These are phyloP conservation scores for Periophthalmus magnuspinnatus DNA, from an alignment of 2,797 vertebrate species.

Conservation along the genomic window DNA sequence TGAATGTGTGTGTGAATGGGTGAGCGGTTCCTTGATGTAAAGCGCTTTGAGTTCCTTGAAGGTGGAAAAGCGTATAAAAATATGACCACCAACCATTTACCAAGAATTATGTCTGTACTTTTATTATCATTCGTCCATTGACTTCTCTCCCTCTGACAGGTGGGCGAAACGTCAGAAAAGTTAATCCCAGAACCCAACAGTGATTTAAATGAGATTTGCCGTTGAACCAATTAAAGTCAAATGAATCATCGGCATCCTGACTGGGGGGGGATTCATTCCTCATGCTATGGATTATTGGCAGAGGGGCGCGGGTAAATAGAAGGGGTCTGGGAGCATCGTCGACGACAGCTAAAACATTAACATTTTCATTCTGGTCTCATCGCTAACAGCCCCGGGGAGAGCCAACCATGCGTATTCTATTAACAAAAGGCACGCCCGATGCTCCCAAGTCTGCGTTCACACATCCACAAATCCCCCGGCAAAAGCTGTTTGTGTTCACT, in stretches of 20 bases:
- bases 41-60: no score
- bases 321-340: slow-evolving; percentile 55
- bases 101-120: no score
- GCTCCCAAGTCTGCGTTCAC: slow-evolving; percentile 71
- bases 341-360: slow-evolving; percentile 69
- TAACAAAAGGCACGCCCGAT: slow-evolving; percentile 77
- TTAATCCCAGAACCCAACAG: background rate
- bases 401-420: slow-evolving; percentile 72
- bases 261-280: slow-evolving; percentile 30
- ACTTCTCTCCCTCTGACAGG: background rate
- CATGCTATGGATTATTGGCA: slow-evolving; percentile 25
- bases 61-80: no score
- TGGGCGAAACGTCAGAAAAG: background rate
- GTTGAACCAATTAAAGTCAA: slow-evolving; percentile 13
- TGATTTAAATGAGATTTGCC: slow-evolving; percentile 13
- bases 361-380: slow-evolving; percentile 76
- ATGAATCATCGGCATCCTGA: slow-evolving; percentile 26
- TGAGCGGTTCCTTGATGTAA: no score
- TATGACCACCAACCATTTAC: no score
- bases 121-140: no score
- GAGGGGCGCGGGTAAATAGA: slow-evolving; percentile 45
- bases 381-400: slow-evolving; percentile 73
- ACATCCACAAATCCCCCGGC: slow-evolving; percentile 76
- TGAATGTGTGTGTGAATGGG: no score
- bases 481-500: slow-evolving; percentile 75